These are phyloP conservation scores for Pseudocheirus occidentalis DNA, from an alignment of 2,797 vertebrate genomes.

Conservation along the genomic window DNA sequence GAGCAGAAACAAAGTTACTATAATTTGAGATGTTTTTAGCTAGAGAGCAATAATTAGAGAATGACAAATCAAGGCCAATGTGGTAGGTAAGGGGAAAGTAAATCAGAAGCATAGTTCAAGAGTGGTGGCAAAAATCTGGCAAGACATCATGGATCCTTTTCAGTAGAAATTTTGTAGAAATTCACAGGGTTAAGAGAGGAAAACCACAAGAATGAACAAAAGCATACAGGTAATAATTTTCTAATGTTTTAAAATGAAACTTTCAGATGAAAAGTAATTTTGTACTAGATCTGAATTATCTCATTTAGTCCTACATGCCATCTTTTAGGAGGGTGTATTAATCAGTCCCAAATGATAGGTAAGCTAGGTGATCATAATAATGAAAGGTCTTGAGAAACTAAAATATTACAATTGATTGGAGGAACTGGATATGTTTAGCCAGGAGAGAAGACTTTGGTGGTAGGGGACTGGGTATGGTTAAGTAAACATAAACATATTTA, in stretches of 20 bases:
- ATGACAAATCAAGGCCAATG: background rate
- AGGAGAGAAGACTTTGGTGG: too few species aligned
- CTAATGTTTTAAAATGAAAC: background rate
- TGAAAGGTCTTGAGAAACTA: too few species aligned
- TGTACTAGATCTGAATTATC: background rate
- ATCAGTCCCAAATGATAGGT: too few species aligned
- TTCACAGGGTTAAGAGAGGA: background rate
- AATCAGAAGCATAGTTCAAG: background rate
- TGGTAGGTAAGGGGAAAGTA: background rate
- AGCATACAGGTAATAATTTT: background rate
- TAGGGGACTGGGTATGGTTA: too few species aligned
- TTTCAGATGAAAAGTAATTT: background rate
- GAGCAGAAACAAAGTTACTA: background rate
- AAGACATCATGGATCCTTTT: background rate
- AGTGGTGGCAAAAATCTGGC: background rate
- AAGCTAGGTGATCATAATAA: too few species aligned
- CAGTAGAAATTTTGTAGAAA: too few species aligned
- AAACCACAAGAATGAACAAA: background rate
- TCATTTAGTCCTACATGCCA: too few species aligned
- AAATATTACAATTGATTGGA: too few species aligned
- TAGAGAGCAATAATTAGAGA: background rate
- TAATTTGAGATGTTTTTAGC: background rate
- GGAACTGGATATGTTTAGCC: too few species aligned
- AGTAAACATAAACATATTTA: too few species aligned
- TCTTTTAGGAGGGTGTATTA: too few species aligned